A percentile compares a stretch with the other conserved stretches of the same genome.
Evolutionary conservation across 2,113 vertebrate species (phyloP).

Genomic region (Chloropsis hardwickii): DNA sequence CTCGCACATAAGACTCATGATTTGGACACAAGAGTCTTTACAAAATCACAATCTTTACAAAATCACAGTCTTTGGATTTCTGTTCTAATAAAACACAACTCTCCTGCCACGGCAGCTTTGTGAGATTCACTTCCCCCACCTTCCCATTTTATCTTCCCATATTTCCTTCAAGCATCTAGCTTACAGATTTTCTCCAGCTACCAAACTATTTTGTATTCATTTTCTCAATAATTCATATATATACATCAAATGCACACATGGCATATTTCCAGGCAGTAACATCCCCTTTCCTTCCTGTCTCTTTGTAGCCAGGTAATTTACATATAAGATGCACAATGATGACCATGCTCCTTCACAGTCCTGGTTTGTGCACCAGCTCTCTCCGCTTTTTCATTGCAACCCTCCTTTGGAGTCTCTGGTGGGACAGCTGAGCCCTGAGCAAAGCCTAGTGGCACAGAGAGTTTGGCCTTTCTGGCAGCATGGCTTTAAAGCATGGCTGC

Average conservation of each 20-base stretch:
- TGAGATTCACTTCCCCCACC: background rate
- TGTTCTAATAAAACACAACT: background rate
- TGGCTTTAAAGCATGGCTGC: background rate
- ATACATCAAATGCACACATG: background rate
- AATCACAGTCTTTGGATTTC: background rate
- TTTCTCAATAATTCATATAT: background rate
- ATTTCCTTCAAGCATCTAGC: background rate
- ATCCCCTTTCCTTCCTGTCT: background rate
- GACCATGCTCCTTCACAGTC: background rate
- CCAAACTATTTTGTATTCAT: background rate
- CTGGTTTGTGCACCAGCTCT: background rate
- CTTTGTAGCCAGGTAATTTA: background rate
- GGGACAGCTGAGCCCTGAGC: background rate
- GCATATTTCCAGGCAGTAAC: background rate
- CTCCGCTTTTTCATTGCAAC: background rate
- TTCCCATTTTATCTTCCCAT: background rate
- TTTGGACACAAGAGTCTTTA: background rate
- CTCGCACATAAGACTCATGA: background rate
- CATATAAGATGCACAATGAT: background rate
- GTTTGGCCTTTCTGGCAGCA: background rate
- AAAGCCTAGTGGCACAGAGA: background rate
- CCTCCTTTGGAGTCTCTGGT: background rate
- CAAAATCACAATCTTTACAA: background rate
- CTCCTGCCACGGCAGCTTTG: background rate
- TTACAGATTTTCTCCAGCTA: conserved; percentile 7